Base-by-base conservation (phyloP, 2,113 vertebrate species). In the Hemicordylus capensis region DNA sequence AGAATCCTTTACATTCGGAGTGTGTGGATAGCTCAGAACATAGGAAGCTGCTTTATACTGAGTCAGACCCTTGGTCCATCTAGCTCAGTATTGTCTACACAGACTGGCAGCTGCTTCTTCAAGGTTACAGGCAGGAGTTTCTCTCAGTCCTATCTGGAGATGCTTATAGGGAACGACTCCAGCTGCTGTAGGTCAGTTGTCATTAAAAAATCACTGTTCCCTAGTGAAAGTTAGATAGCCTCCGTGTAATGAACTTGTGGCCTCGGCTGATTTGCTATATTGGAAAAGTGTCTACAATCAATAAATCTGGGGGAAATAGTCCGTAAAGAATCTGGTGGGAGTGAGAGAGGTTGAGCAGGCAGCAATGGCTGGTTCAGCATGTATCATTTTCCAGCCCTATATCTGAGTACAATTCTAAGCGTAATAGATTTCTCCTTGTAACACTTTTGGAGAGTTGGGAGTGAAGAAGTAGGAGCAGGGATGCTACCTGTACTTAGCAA, bases 1-100 rank as follows among this genome's bases (percentile, higher is more conserved):
- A 34, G 24, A 88, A 72, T 28, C 0, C 0, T 44, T 67, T n/a
- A 46, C 46, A 10, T 19, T 74, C 51, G 17, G 54, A 0, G 5
- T 44, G 59, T 1, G 12, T 74, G n/a, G n/a, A n/a, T n/a, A n/a
- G n/a, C n/a, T n/a, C n/a, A n/a, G n/a, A n/a, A n/a, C n/a, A n/a
- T n/a, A n/a, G n/a, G n/a, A n/a, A n/a, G n/a, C n/a, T n/a, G n/a
- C n/a, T n/a, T n/a, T n/a, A n/a, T n/a, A n/a, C n/a, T n/a, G n/a
- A n/a, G n/a, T n/a, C n/a, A n/a, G n/a, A n/a, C n/a, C n/a, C n/a
- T n/a, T n/a, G n/a, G n/a, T n/a, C n/a, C n/a, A n/a, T n/a, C n/a
- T n/a, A n/a, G n/a, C n/a, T n/a, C n/a, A n/a, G n/a, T n/a, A n/a
- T n/a, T n/a, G n/a, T n/a, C n/a, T n/a, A n/a, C n/a, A n/a, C n/a